Evolutionary conservation across 2,797 vertebrate species (phyloP).

Genomic region (Syngnathus acus): DNA sequence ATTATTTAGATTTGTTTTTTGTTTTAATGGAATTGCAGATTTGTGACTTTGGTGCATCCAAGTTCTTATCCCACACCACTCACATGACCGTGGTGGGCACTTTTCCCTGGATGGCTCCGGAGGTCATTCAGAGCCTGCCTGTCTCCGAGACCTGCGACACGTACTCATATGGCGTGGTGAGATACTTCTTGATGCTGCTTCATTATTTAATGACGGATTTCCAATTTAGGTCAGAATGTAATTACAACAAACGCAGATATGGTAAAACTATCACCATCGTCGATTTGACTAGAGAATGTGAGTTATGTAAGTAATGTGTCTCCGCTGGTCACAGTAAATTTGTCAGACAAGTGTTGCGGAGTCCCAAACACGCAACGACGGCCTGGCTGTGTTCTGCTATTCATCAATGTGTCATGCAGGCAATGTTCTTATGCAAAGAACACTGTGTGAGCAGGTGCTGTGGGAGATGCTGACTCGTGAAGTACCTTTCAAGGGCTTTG

Average conservation of each 20-base stretch:
- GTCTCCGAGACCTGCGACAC: conserved; percentile 96
- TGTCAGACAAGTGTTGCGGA: too few species aligned
- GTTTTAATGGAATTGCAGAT: conserved; percentile 66
- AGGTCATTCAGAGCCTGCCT: conserved; percentile 94
- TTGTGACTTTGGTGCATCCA: conserved; percentile 94
- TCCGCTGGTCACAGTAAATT: too few species aligned
- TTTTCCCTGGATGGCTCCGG: conserved; percentile 98
- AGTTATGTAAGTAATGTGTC: too few species aligned
- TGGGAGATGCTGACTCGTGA: conserved; percentile 99
- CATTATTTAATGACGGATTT: too few species aligned
- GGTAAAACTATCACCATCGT: too few species aligned
- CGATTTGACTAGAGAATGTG: too few species aligned
- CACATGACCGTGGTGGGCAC: conserved; percentile 97
- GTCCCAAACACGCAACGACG: too few species aligned
- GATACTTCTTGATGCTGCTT: conserved; percentile 36
- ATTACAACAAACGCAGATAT: too few species aligned
- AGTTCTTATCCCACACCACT: conserved; percentile 92
- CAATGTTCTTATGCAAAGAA: not conserved
- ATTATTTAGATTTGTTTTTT: not conserved
- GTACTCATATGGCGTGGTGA: conserved; percentile 95
- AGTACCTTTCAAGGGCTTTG: conserved; percentile 97
- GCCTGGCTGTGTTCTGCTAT: too few species aligned
- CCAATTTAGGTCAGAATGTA: too few species aligned
- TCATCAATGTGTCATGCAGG: too few species aligned
- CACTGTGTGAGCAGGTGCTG: conserved; percentile 75